These are phyloP conservation scores for Planiliza haematocheilus DNA, from an alignment of 2,113 vertebrate species.

Conservation along the genomic window DNA sequence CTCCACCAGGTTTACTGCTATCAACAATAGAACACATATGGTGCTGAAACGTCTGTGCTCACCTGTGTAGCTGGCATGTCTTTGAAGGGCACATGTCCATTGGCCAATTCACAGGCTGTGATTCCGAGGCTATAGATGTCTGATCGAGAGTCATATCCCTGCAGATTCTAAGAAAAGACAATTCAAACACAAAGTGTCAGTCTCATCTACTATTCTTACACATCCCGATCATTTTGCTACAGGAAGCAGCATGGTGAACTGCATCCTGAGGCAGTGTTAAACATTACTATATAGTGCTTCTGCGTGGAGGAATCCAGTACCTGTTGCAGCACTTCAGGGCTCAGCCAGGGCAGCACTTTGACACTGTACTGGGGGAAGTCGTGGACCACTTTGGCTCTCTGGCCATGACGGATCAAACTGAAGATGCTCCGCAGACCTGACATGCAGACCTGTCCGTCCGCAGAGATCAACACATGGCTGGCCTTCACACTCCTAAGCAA, in stretches of 20 bases:
- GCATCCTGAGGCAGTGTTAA: background rate
- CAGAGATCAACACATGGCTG: slow-evolving; percentile 95
- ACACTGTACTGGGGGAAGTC: slow-evolving; percentile 96
- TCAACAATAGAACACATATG: no score
- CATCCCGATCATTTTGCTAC: background rate
- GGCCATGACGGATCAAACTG: slow-evolving; percentile 95
- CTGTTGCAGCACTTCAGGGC: slow-evolving; percentile 97
- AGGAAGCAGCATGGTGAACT: background rate
- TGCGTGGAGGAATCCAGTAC: slow-evolving; percentile 68
- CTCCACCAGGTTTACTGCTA: no score
- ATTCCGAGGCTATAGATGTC: slow-evolving; percentile 99
- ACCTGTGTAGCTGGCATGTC: slow-evolving; percentile 99
- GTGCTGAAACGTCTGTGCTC: background rate
- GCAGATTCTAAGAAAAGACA: slow-evolving; percentile 87
- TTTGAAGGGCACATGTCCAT: slow-evolving; percentile 98
- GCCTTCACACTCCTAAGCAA: slow-evolving; percentile 93
- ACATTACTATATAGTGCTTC: background rate
- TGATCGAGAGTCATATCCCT: slow-evolving; percentile 96
- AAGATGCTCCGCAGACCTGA: slow-evolving; percentile 95
- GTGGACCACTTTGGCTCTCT: slow-evolving; percentile 92
- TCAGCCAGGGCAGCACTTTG: slow-evolving; percentile 97
- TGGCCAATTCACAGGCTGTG: slow-evolving; percentile 97
- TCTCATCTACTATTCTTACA: background rate
- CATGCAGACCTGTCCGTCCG: slow-evolving; percentile 94
- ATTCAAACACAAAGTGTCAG: background rate